phyloP scores from a whole-genome alignment of 2,113 vertebrate genomes.

The Leptocoma aspasia region DNA sequence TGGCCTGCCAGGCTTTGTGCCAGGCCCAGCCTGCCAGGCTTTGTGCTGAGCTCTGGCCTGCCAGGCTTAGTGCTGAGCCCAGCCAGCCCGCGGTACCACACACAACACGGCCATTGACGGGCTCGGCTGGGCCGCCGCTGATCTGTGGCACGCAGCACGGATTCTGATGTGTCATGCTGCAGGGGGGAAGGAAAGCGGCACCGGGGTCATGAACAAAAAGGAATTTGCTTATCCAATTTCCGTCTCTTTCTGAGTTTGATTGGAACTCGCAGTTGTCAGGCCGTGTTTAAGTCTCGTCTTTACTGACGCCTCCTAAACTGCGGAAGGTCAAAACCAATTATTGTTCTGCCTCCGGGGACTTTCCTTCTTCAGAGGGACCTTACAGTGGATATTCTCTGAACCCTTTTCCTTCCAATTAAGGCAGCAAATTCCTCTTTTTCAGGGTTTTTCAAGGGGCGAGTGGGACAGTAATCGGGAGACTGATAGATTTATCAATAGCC shows the following conservation, averaged over 20 bases:
- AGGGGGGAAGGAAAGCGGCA: conserved; percentile 43
- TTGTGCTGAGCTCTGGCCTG: not conserved
- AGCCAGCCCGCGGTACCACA: accelerated
- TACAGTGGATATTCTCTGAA: conserved; percentile 44
- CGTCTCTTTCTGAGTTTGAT: conserved; percentile 49
- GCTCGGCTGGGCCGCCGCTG: not conserved
- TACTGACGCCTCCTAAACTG: conserved; percentile 53
- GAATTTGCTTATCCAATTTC: conserved; percentile 72
- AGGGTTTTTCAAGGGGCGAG: not conserved
- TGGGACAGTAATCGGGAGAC: not conserved
- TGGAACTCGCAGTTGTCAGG: conserved; percentile 64
- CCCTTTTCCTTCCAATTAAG: conserved; percentile 41
- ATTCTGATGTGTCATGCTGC: conserved; percentile 69
- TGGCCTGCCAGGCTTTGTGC: not conserved
- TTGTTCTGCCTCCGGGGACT: conserved; percentile 65
- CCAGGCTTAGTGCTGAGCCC: not conserved
- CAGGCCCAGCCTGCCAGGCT: not conserved
- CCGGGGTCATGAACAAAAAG: conserved; percentile 63
- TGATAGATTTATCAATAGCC: conserved; percentile 58
- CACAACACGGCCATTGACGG: not conserved
- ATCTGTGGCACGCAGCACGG: conserved; percentile 8
- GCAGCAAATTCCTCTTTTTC: conserved; percentile 13
- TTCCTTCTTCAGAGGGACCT: conserved; percentile 51
- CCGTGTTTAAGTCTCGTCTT: conserved; percentile 50
- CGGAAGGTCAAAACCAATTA: conserved; percentile 70